Conservation (phyloP, 1,140 invertebrate species). For the Tetragonula clypearis region DNA sequence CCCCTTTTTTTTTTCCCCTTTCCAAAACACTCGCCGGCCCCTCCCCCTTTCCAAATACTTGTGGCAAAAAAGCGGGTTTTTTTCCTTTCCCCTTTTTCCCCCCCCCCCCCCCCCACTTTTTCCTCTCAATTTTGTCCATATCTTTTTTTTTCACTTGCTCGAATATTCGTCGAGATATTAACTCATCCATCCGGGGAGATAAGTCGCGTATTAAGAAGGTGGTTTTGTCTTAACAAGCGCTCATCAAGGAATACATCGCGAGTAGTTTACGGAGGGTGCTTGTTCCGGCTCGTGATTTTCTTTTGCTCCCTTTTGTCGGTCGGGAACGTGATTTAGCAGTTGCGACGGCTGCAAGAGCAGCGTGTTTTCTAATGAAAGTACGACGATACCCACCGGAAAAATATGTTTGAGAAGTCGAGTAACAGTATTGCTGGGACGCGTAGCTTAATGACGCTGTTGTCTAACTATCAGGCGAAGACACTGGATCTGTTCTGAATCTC, state of each 20-base stretch:
- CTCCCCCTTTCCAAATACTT: too few species aligned
- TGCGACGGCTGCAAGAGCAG: not conserved
- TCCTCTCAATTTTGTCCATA: too few species aligned
- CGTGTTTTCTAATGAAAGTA: conserved; percentile 33
- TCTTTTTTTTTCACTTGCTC: not conserved
- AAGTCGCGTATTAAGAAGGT: not conserved
- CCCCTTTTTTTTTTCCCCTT: too few species aligned
- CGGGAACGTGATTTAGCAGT: conserved; percentile 11
- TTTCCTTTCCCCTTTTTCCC: too few species aligned
- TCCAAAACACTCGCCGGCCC: too few species aligned
- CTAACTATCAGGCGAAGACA: not conserved
- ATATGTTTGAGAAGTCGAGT: not conserved
- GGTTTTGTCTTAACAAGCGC: not conserved
- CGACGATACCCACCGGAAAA: conserved; percentile 4
- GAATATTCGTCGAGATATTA: not conserved
- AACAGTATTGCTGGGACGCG: not conserved
- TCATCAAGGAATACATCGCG: not conserved
- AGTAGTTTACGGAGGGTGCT: not conserved
- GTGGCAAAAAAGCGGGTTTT: too few species aligned
- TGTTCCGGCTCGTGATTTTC: not conserved
- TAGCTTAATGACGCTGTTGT: not conserved
- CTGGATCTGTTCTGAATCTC: not conserved
- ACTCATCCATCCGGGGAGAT: not conserved
- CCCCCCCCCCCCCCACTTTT: too few species aligned
- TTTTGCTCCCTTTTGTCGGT: not conserved